Evolutionary conservation across 2,113 vertebrate genomes (phyloP).

Genomic region (Oreocharis arfaki): DNA sequence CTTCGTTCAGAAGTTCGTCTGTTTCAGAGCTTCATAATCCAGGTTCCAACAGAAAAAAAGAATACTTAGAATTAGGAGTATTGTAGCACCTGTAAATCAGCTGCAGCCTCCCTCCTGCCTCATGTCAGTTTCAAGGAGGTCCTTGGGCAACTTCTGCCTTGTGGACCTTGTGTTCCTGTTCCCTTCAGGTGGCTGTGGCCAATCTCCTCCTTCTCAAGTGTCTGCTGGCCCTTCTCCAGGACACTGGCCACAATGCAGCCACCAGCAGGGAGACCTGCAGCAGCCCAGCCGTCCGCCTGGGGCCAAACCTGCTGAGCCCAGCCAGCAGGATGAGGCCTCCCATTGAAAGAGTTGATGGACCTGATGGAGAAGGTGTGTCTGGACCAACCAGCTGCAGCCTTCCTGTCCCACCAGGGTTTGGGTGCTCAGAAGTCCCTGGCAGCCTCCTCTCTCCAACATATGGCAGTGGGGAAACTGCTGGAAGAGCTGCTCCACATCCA

Average conservation of each 20-base stretch:
- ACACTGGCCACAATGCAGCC: not conserved
- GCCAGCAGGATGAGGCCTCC: not conserved
- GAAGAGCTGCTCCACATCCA: too few species aligned
- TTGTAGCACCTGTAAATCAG: not conserved
- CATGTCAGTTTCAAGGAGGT: rapidly evolving
- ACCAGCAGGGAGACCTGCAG: not conserved
- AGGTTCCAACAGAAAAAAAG: not conserved
- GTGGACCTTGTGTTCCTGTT: too few species aligned
- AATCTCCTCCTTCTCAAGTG: not conserved
- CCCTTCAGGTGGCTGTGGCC: not conserved
- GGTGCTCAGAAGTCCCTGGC: not conserved
- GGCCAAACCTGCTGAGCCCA: not conserved
- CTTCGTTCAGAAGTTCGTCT: not conserved
- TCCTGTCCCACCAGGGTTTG: not conserved
- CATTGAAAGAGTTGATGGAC: not conserved
- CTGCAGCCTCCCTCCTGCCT: not conserved
- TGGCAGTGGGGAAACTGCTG: not conserved
- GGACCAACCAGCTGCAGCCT: not conserved
- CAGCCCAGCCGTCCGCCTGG: too few species aligned
- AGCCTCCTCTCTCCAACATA: not conserved
- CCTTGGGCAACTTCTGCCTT: not conserved
- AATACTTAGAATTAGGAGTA: not conserved
- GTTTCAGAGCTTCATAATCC: not conserved
- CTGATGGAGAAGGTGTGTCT: not conserved
- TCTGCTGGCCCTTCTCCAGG: not conserved